These are phyloP conservation scores for mouse (Mus musculus) DNA, from an alignment of 2,113 vertebrate species.

Conservation along the genomic window GRCm39 chr11:20155501-20156000, in stretches of 20 bases:
- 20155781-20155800: background rate
- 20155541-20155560: background rate
- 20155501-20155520: background rate
- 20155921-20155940: background rate
- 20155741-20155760: background rate
- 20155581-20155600: conserved; percentile 64
- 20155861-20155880: background rate
- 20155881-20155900: background rate
- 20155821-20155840: background rate
- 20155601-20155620: conserved; percentile 53
- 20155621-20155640: conserved; percentile 13
- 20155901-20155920: background rate
- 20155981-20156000: background rate
- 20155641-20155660: background rate
- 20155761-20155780: background rate
- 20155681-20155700: background rate
- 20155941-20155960: background rate
- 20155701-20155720: background rate
- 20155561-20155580: background rate
- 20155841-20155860: background rate
- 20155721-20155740: no score
- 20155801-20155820: background rate
- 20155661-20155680: background rate
- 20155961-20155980: background rate
- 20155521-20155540: no score